phyloP scores from a whole-genome alignment of 2,888 invertebrate species.

The Lamellibrachia columna region DNA sequence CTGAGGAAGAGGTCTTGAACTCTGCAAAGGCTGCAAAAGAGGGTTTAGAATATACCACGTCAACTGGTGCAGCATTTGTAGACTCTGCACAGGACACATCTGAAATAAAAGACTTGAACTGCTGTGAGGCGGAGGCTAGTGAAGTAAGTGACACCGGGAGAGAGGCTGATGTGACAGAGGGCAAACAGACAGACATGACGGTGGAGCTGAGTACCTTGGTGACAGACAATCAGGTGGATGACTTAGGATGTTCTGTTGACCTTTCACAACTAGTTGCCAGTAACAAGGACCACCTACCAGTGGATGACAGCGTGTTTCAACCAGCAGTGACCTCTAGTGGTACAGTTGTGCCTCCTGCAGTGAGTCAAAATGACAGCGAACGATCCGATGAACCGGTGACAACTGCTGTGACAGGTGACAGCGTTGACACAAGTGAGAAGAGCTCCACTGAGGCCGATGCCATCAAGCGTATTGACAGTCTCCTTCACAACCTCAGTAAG shows the following conservation, averaged over 20 bases:
- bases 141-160: not conserved
- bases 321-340: not conserved
- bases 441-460: conserved; percentile 31
- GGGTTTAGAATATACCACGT: too few relatives aligned
- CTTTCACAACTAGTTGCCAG: not conserved
- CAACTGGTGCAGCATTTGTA: not conserved
- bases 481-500: conserved; percentile 29
- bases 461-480: conserved; percentile 34
- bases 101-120: not conserved
- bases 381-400: conserved; percentile 21
- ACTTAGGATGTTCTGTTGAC: not conserved
- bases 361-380: not conserved
- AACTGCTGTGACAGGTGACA: not conserved
- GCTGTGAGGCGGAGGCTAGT: not conserved
- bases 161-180: not conserved
- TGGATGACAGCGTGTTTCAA: conserved; percentile 22
- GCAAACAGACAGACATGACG: conserved; percentile 7
- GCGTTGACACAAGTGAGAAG: not conserved
- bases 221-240: conserved; percentile 14
- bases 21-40: not conserved
- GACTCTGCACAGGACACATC: not conserved
- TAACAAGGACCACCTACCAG: conserved; percentile 5
- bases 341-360: not conserved
- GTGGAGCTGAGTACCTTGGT: not conserved
- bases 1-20: not conserved